Evolutionary conservation across 2,888 invertebrate genomes (phyloP).

Genomic region (Lepetodrilus schrolli): DNA sequence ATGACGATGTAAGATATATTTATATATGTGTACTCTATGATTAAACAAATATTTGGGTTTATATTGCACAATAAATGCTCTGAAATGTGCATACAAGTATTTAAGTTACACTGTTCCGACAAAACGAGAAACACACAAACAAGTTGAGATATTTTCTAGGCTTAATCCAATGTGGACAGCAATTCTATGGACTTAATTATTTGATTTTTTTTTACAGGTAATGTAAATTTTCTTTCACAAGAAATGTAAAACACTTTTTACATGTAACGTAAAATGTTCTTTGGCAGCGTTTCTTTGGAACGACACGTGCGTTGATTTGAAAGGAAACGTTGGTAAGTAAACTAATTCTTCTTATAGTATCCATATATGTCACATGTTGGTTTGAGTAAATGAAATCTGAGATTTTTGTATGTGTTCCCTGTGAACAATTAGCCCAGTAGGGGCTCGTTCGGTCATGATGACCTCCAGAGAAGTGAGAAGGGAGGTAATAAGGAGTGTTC

Average conservation of each 20-base stretch:
- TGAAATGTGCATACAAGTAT: conserved; percentile 25
- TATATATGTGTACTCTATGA: conserved; percentile 16
- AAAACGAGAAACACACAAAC: conserved; percentile 22
- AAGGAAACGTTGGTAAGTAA: too few species aligned
- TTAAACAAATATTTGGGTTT: conserved; percentile 6
- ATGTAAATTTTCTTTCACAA: too few species aligned
- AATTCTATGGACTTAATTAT: conserved; percentile 8
- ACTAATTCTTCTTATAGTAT: too few species aligned
- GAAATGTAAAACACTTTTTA: too few species aligned
- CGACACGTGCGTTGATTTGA: not conserved
- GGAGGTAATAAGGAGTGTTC: conserved; percentile 4
- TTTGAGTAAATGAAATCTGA: too few species aligned
- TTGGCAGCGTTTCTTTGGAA: conserved; percentile 21
- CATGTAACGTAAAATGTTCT: conserved; percentile 6
- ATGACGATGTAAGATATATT: conserved; percentile 11
- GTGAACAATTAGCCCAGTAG: not conserved
- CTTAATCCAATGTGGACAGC: not conserved
- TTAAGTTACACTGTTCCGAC: not conserved
- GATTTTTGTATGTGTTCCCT: too few species aligned
- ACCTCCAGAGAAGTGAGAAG: not conserved
- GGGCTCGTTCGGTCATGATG: not conserved
- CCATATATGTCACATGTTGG: too few species aligned
- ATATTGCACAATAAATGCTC: conserved; percentile 24
- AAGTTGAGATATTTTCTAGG: not conserved
- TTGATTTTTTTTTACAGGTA: too few species aligned